Base-by-base conservation (phyloP, 2,797 vertebrate species). In the Geotria australis region DNA sequence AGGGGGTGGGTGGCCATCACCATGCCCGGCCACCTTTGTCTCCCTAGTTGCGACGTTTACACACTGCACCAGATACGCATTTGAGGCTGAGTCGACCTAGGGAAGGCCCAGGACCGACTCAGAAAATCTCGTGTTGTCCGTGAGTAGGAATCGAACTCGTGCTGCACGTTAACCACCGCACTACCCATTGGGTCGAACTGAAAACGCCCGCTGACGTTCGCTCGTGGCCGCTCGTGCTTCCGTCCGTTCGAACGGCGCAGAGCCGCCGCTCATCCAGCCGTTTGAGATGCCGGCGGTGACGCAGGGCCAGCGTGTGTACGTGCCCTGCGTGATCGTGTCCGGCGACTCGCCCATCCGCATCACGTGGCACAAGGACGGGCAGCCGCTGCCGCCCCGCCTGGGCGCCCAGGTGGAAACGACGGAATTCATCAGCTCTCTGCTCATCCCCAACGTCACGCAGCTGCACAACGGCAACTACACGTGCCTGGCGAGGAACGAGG, bases 401-500 rank as follows among this genome's bases (percentile, higher is more conserved):
- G 88, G 86, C 0, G 89, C 95, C 56, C 51, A 55, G 51, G 93
- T 98, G 47, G 91, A 98, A 73, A 96, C 93, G 73, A 96, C 94
- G 1, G 89, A 98, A 71, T 98, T 98, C 71, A 96, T 88, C 65
- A 98, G 91, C 73, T 98, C 91, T 2, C 66, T 98, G 60, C 72
- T 88, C 63, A 95, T 98, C 67, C 89, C 83, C 70, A 88, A 96
- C 70, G 79, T 98, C 15, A 94, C 91, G 0, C 77, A 91, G 8
- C 77, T 93, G 74, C 91, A 98, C 71, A 96, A 98, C 1, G 91
- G 91, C 57, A 98, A 98, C 65, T 98, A 98, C 58, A 98, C 89
- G 60, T 98, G 91, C 71, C 83, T 98, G 1, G 91, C 91, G 46
- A 74, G 91, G 57, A 98, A 98, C 0, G 91, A 95, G 57, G 91